Conservation (phyloP, 1,140 invertebrate genomes). For the Holcopasites calliopsidis region DNA sequence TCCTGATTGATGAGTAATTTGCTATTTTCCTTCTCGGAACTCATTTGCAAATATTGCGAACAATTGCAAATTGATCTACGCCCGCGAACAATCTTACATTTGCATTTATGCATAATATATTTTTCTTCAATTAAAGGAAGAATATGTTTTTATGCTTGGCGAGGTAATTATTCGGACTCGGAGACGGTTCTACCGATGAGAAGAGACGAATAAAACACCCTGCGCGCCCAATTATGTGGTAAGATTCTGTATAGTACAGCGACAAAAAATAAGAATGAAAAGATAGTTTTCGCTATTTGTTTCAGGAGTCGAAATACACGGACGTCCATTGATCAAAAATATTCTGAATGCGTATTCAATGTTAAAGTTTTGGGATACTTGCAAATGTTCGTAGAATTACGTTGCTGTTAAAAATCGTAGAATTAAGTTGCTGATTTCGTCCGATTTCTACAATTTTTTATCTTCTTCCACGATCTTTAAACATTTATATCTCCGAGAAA, state of each 20-base stretch:
- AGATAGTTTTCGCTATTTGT: neutral
- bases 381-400: no score
- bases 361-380: no score
- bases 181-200: constrained; percentile 14
- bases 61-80: constrained; percentile 23
- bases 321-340: neutral
- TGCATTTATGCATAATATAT: constrained; percentile 8
- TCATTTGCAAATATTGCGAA: neutral
- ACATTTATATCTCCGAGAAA: no score
- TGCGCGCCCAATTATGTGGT: constrained; percentile 28
- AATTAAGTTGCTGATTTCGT: no score
- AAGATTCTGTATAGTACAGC: neutral
- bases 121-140: neutral
- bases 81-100: constrained; percentile 54
- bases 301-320: neutral
- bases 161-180: constrained; percentile 13
- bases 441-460: no score
- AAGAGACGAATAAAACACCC: constrained; percentile 43
- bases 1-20: neutral
- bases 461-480: no score
- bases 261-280: neutral
- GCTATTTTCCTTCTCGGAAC: neutral
- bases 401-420: no score
- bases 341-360: no score
- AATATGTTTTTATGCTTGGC: neutral